These are phyloP conservation scores for Porites divaricata DNA, from an alignment of 92 coral and sea anemone genomes.

Conservation along the genomic window DNA sequence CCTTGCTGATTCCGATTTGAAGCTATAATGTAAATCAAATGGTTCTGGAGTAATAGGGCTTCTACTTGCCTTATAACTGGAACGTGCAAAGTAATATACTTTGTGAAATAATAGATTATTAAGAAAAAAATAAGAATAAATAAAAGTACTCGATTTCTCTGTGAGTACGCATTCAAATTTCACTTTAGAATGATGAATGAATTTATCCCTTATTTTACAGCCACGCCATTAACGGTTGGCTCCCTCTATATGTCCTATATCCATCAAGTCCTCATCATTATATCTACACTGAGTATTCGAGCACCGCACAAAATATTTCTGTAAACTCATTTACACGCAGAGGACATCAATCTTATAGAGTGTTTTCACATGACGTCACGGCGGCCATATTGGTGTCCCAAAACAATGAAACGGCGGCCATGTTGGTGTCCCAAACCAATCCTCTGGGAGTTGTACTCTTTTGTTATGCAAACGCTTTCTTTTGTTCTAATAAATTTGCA, in stretches of 20 bases:
- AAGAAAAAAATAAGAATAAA: slow-evolving; percentile 74
- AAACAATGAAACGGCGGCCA: no score
- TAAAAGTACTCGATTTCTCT: slow-evolving; percentile 67
- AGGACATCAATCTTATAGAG: no score
- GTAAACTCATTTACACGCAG: not conserved
- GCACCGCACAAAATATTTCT: not conserved
- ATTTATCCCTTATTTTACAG: slow-evolving; percentile 59
- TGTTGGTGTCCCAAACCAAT: no score
- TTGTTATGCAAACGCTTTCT: no score
- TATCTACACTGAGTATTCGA: not conserved
- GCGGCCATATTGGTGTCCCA: no score
- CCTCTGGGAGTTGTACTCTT: no score
- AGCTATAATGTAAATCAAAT: slow-evolving; percentile 25
- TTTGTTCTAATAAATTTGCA: no score
- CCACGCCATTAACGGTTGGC: slow-evolving; percentile 71
- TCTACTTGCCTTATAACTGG: slow-evolving; percentile 17
- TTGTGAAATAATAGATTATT: slow-evolving; percentile 43
- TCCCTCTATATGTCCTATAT: not conserved
- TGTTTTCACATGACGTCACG: no score
- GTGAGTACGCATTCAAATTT: slow-evolving; percentile 78
- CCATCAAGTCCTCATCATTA: slow-evolving; percentile 39
- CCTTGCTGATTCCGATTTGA: not conserved
- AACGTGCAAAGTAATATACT: slow-evolving; percentile 17
- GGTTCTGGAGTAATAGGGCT: slow-evolving; percentile 16
- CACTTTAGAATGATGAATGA: slow-evolving; percentile 72